Evolutionary conservation across 2,797 vertebrate species (phyloP), one percentile per base, ranked within the genome.

Genomic region (Coendou prehensilis): DNA sequence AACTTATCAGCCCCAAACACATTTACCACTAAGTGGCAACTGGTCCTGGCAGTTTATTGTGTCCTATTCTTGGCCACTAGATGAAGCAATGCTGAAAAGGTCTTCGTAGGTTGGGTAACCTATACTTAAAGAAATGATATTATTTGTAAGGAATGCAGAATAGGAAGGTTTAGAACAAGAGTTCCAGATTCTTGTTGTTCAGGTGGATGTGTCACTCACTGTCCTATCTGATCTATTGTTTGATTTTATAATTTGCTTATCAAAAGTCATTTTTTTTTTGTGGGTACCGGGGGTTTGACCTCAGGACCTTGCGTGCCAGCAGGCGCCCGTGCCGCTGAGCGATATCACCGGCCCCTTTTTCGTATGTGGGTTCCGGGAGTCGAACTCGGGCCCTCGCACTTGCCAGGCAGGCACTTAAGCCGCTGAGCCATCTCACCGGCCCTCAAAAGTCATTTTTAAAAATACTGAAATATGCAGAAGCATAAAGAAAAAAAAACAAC

Each of bases 1-100:
- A 93, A 90, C 56, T 96, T 94, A 69, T 52, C 76, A 87, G 88
- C 23, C 22, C n/a, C 47, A 79, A 84, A 82, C 83, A 79, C 17
- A 69, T 61, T 91, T 79, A 90, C 82, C 80, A 50, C 50, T 4
- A 30, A 84, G 54, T 9, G 57, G 20, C 6, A 54, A 82, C 50
- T 85, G 14, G 64, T 56, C 45, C 10, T 6, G 63, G 82, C 45
- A 89, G 73, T 85, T 71, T 73, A 37, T 20, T 61, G 85, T 82
- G 45, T 28, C 57, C 83, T 96, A 6, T 83, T 88, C 89, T 76
- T 67, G 30, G 73, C 28, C 22, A 33, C 41, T 57, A 28, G 92
- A n/a, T 26, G 47, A 94, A 90, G 28, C 45, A 83, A 86, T 54
- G 80, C 20, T 69, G 37, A 28, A 73, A 73, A 67, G 11, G 33